Base-by-base conservation (phyloP, 2,797 vertebrate species). In the Sebastolobus alascanus region DNA sequence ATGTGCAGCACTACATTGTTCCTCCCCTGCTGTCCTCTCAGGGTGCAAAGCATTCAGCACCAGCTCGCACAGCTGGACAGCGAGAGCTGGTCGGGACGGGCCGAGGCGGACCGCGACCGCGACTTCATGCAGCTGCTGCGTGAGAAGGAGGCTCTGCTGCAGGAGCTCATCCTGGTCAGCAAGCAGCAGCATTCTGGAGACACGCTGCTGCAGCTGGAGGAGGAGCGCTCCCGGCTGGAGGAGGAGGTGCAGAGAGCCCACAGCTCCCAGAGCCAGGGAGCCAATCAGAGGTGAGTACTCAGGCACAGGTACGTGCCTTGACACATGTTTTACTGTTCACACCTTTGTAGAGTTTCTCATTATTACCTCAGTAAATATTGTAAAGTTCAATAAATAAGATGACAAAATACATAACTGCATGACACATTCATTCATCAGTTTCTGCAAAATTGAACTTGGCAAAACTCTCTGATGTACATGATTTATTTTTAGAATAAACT, bases 121-220 rank as follows among this genome's bases (percentile, higher is more conserved):
- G 98, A 99, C 95, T 98, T 96, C 90, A 87, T 99, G 94, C 98
- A 99, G 95, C 97, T 99, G 68, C 95, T 99, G 93, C 97, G 97
- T 1, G 99, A 99, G 93, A 99, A 99, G 90, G 98, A 99, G 86
- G 97, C 98, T 8, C 96, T 99, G 20, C 95, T 99, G 79, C 98
- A 99, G 91, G 98, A 99, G 91, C 54, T 99, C 71, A 97, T 97
- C 86, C 95, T 98, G 84, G 96, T 98, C 89, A 96, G 97, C 83
- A 97, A 97, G 90, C 97, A 98, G 91, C 96, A 96, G 68, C 94
- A 96, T 70, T 90, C 96, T 0, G 94, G 92, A 0, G 97, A 98
- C 80, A 96, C 96, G 1, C 87, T 97, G 46, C 92, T 94, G 75
- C 97, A 96, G 82, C 94, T 99, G 80, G 97, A 99, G 84, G 97